Conservation (phyloP, 2,113 vertebrate genomes). For the Trichomycterus rosablanca region DNA sequence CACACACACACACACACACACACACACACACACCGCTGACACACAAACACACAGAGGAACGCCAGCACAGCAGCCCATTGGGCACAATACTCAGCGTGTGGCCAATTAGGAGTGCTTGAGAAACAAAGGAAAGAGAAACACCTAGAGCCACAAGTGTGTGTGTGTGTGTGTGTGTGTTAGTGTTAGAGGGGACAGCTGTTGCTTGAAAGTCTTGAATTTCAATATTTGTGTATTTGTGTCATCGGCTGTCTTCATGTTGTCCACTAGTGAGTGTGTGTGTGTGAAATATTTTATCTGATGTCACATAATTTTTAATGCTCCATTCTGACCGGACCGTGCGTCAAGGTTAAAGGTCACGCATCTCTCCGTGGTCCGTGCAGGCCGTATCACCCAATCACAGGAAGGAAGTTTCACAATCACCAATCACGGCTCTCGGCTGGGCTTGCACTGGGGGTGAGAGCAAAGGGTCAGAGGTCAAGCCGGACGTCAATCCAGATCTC, state of each 20-base stretch:
- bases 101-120: slow-evolving; percentile 83
- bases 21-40: not conserved
- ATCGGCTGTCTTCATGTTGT: slow-evolving; percentile 9
- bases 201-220: slow-evolving; percentile 18
- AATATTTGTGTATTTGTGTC: slow-evolving; percentile 27
- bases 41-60: slow-evolving; percentile 16
- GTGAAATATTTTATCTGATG: slow-evolving; percentile 23
- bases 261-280: slow-evolving; percentile 20
- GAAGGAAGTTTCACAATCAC: slow-evolving; percentile 11
- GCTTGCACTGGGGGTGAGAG: slow-evolving; percentile 7
- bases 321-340: not conserved
- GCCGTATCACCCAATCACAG: not conserved
- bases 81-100: slow-evolving; percentile 90
- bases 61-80: slow-evolving; percentile 70
- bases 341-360: not conserved
- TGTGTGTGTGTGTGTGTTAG: slow-evolving; percentile 11
- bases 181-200: slow-evolving; percentile 17
- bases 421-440: slow-evolving; percentile 14
- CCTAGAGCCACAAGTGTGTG: slow-evolving; percentile 23
- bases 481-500: slow-evolving; percentile 15
- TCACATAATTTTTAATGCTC: slow-evolving; percentile 1
- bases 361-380: not conserved
- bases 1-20: slow-evolving; percentile 14
- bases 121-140: slow-evolving; percentile 44
- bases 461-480: slow-evolving; percentile 13